These are phyloP conservation scores for Zaprionus ornatus DNA, from an alignment of 1,140 invertebrate genomes.

Conservation along the genomic window DNA sequence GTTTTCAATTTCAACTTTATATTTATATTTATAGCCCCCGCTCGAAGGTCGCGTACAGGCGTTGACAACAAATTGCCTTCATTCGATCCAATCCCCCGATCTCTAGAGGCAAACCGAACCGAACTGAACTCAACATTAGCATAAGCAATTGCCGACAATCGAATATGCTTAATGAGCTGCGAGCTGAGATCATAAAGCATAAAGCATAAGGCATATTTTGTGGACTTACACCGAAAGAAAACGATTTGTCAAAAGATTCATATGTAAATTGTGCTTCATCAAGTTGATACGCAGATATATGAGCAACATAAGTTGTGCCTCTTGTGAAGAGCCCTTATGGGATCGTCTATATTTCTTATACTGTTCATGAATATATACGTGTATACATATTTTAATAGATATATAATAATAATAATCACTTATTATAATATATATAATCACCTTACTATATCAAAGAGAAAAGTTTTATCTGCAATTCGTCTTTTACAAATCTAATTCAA, in stretches of 20 bases:
- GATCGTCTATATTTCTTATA: no score
- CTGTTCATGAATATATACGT: no score
- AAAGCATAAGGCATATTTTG: background rate
- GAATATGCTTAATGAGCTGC: slow-evolving; percentile 25
- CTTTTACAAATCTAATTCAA: no score
- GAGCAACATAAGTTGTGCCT: background rate
- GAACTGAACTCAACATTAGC: slow-evolving; percentile 14
- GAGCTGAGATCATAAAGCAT: slow-evolving; percentile 21
- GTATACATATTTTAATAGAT: no score
- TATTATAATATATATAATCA: no score
- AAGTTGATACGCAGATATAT: background rate
- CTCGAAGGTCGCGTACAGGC: slow-evolving; percentile 36
- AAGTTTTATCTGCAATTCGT: no score
- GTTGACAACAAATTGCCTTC: slow-evolving; percentile 45
- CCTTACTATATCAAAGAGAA: no score
- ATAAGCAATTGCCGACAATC: slow-evolving; percentile 32
- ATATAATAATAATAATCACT: no score
- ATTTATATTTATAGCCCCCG: slow-evolving; percentile 31
- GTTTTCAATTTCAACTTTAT: slow-evolving; percentile 39
- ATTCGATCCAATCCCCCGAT: background rate
- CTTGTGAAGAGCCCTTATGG: no score
- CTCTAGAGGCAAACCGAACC: background rate
- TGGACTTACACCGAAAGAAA: background rate
- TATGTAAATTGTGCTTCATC: background rate
- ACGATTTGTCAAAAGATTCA: no score